These are phyloP conservation scores for Drosophila lacteicornis DNA, from an alignment of 1,140 invertebrate species.

Conservation along the genomic window DNA sequence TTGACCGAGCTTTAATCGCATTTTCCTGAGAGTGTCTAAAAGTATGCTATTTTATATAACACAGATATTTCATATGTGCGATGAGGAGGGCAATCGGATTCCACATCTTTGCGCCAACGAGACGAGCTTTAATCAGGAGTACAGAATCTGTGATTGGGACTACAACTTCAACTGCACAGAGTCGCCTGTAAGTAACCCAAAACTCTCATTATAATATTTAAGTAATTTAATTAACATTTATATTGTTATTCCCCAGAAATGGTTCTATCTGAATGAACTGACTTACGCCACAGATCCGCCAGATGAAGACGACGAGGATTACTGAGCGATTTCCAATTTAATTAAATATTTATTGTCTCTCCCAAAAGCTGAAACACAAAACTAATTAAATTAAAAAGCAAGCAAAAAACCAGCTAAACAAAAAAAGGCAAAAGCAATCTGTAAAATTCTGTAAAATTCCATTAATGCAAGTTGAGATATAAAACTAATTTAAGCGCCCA, in stretches of 20 bases:
- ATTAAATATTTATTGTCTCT: conserved; percentile 76
- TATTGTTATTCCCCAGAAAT: conserved; percentile 62
- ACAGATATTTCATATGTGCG: conserved; percentile 88
- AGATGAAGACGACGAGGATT: conserved; percentile 85
- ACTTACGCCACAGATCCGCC: conserved; percentile 88
- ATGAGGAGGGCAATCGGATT: conserved; percentile 87
- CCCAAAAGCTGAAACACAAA: conserved; percentile 37
- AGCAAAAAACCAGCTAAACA: conserved; percentile 1
- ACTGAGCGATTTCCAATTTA: conserved; percentile 59
- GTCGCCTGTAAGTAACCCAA: conserved; percentile 76
- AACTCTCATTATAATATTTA: not conserved
- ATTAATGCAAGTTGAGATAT: conserved; percentile 44
- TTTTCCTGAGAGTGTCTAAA: conserved; percentile 27
- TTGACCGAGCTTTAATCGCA: not conserved
- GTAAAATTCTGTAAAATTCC: conserved; percentile 41
- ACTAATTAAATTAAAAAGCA: conserved; percentile 67
- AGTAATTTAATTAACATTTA: not conserved
- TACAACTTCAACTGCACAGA: conserved; percentile 87
- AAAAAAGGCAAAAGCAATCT: conserved; percentile 16
- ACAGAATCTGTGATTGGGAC: conserved; percentile 88
- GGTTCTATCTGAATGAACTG: conserved; percentile 87
- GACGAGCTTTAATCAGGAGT: conserved; percentile 88
- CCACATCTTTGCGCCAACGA: conserved; percentile 88
- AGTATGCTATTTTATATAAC: conserved; percentile 42
- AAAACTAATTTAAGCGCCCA: conserved; percentile 66